These are phyloP conservation scores for Chascanopsetta lugubris DNA, from an alignment of 2,113 vertebrate genomes.

Conservation along the genomic window DNA sequence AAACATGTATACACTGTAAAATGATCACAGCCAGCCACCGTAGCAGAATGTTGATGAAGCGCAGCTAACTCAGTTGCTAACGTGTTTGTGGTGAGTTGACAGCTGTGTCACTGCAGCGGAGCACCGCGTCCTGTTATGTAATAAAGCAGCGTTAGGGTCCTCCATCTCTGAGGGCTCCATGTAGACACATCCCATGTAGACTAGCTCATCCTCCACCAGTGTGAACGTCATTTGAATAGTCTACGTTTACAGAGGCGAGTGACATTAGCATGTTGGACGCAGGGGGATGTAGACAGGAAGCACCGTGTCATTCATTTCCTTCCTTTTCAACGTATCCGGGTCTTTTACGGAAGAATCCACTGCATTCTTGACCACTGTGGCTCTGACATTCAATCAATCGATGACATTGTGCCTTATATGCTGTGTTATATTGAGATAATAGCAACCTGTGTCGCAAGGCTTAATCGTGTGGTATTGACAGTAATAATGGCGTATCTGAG, in stretches of 20 bases:
- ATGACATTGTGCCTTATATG: too few species aligned
- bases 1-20: accelerated
- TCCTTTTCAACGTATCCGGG: too few species aligned
- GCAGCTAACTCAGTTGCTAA: constrained; percentile 46
- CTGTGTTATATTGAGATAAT: too few species aligned
- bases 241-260: too few species aligned
- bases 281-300: too few species aligned
- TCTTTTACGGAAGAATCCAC: background rate
- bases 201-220: background rate
- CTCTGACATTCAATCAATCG: too few species aligned
- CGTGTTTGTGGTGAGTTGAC: background rate
- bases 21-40: background rate
- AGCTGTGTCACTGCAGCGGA: constrained; percentile 33
- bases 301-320: background rate
- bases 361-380: background rate
- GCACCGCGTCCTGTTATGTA: constrained; percentile 58
- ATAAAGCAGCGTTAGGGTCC: constrained; percentile 30
- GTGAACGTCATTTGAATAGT: too few species aligned
- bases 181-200: background rate
- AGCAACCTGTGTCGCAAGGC: too few species aligned
- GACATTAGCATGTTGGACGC: too few species aligned
- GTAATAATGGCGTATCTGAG: too few species aligned
- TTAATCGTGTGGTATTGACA: too few species aligned
- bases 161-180: constrained; percentile 2
- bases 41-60: background rate